Evolutionary conservation across 35 echinoderm and acorn worm species (phyloP), one percentile per base, ranked within the genome.

Genomic region (Heliocidaris erythrogramma): DNA sequence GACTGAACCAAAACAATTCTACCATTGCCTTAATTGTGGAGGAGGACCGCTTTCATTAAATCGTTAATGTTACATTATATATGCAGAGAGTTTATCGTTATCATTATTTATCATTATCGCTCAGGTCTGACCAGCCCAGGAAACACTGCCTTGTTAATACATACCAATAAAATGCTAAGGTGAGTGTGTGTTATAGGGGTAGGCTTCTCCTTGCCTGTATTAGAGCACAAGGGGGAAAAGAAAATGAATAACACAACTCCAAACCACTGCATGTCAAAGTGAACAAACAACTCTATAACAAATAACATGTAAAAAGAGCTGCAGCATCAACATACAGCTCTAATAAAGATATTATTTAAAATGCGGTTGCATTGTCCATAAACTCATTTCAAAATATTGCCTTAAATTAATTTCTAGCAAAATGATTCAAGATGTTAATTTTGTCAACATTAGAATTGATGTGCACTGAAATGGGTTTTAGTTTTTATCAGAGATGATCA

Each of bases 181-280:
- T 89, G 87, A 89, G 87, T 89, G 87, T 48, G 87, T 89, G 87
- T 89, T 89, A 89, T 32, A 89, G 87, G 47, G 87, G 87, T 27
- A 89, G 31, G 47, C 87, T 89, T 47, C 87, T 32, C 47, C 87
- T 89, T 89, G 87, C 30, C 87, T 89, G 87, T 48, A 42, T 89
- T 89, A 89, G 87, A 89, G 31, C 21, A 24, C 65, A 78, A 78
- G 27, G 65, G 60, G 17, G 65, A 78, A 84, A 89, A 89, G 17
- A 2, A 32, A 89, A 32, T 89, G 87, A 89, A 89, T 48, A 89
- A 32, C 30, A 48, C 9, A 89, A 89, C 87, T 89, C 87, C 47
- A 88, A 48, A 89, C 16, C 47, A 89, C 31, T 89, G 87, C 87
- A 89, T 27, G 14, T 47, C 30, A 8, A 78, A 78, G 6, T 56